Evolutionary conservation across 35 echinoderm and acorn worm species (phyloP), one percentile per base, ranked within the genome.

Genomic region (Heliocidaris erythrogramma): DNA sequence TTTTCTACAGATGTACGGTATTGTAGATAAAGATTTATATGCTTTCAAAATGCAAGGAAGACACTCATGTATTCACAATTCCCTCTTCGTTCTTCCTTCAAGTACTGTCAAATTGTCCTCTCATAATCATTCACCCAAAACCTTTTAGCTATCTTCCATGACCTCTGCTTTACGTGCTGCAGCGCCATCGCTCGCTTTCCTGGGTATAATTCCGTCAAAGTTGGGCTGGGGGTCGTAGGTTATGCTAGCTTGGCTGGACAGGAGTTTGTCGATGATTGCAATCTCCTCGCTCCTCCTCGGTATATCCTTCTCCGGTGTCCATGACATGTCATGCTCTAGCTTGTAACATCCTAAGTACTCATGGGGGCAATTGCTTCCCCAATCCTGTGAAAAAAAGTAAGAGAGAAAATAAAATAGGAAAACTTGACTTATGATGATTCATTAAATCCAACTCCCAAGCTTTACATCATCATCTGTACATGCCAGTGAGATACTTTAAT

Each of bases 301-400:
- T 35, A 97, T 92, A 49, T 99, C 96, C 85, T 99, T 96, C 8
- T 89, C 96, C 11, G 97, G 98, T 9, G 98, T 99, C 98, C 98
- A 99, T 24, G 98, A 96, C 96, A 99, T 97, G 94, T 99, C 98
- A 18, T 97, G 61, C 60, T 99, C 98, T 30, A 99, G 94, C 16
- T 95, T 85, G 94, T 99, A 99, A 30, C 94, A 95, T 88, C 96
- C 98, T 0, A 96, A 86, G 65, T 96, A 99, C 56, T 97, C 96
- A 92, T 99, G 98, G 5, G 98, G 98, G 71, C 96, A 97, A 31
- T 94, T 97, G 35, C 91, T 96, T 42, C 98, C 98, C 98, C 98
- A 99, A 71, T 99, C 98, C 98, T 99, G 95, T 32, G 93, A 86
- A 17, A 88, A 30, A 11, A 87, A 30, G 24, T 8, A 42, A 42